Evolutionary conservation across 2,888 invertebrate species (phyloP), one percentile per base, ranked within the genome.

Genomic region (Agriopis marginaria): DNA sequence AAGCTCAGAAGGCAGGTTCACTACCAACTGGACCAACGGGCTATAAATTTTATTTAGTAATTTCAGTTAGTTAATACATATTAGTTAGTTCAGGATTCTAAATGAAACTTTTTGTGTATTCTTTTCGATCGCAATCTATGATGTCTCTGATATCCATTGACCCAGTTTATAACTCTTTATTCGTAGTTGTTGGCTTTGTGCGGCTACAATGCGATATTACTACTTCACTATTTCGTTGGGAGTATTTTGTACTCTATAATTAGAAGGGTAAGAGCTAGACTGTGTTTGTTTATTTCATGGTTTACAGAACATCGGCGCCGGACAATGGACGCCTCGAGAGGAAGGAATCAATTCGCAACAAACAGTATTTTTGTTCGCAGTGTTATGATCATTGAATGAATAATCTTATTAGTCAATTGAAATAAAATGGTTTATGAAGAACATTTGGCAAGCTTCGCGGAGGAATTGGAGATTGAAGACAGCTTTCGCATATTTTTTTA

Each of bases 121-220:
- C 44, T 63, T 66, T 62, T 56, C 66, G 56, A 68, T 70, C 60
- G 58, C 73, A 66, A 54, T 67, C 60, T 68, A 66, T 74, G 72
- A 72, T 66, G 66, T 74, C 75, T 69, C 71, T 66, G 68, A 67
- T 72, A 71, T 61, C 58, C 63, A 61, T 61, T 72, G 75, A 71
- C 75, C 75, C 42, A 71, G 67, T 73, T 75, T 65, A 58, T 67
- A 51, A 58, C 64, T 63, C 61, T 71, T 73, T 62, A 64, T 51
- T 55, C 71, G 62, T 73, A 69, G 64, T 64, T 68, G 64, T 54
- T 66, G 50, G 54, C 56, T 67, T 64, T 70, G 44, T 60, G n/a
- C 45, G 58, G 56, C 51, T 51, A 60, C 55, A 66, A 63, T 63
- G 60, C 66, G 50, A 23, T 55, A 59, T 62, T 70, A 39, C 42